A percentile compares a stretch with the other conserved stretches of the same genome.
phyloP scores from a whole-genome alignment of 2,888 invertebrate genomes.

The Fissipunctia ypsillon region DNA sequence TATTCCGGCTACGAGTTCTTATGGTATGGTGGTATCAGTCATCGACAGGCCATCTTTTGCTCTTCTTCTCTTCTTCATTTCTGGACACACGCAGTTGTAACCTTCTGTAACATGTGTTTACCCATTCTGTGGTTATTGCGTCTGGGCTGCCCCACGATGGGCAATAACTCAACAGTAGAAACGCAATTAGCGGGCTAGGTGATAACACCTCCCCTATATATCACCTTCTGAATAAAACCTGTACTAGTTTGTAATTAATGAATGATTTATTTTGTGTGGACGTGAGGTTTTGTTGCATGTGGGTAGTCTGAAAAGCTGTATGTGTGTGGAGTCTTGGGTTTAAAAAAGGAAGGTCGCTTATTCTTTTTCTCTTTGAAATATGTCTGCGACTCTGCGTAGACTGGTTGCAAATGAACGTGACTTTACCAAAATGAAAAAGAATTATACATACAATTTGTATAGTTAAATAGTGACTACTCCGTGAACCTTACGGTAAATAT shows the following conservation, averaged over 20 bases:
- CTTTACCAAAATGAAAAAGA: background rate
- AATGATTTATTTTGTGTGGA: constrained; percentile 59
- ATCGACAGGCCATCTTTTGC: background rate
- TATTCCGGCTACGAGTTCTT: background rate
- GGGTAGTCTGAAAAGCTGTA: constrained; percentile 15
- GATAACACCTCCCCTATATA: constrained; percentile 76
- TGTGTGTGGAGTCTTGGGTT: constrained; percentile 11
- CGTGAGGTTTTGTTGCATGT: constrained; percentile 45
- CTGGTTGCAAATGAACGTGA: background rate
- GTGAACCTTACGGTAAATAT: background rate
- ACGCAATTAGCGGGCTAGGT: constrained; percentile 86
- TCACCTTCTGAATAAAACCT: constrained; percentile 72
- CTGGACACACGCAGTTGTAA: background rate
- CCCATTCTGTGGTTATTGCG: constrained; percentile 59
- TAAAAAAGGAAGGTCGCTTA: background rate
- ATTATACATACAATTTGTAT: background rate
- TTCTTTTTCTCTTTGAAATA: background rate
- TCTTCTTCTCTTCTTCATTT: background rate
- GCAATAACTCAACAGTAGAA: constrained; percentile 83
- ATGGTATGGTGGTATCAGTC: background rate
- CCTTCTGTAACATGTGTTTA: constrained; percentile 31
- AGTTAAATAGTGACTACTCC: background rate
- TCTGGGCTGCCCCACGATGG: constrained; percentile 65
- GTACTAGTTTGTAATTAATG: constrained; percentile 64
- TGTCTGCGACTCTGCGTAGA: background rate